phyloP scores from a whole-genome alignment of 2,888 invertebrate species.

The Sinelater perroti region DNA sequence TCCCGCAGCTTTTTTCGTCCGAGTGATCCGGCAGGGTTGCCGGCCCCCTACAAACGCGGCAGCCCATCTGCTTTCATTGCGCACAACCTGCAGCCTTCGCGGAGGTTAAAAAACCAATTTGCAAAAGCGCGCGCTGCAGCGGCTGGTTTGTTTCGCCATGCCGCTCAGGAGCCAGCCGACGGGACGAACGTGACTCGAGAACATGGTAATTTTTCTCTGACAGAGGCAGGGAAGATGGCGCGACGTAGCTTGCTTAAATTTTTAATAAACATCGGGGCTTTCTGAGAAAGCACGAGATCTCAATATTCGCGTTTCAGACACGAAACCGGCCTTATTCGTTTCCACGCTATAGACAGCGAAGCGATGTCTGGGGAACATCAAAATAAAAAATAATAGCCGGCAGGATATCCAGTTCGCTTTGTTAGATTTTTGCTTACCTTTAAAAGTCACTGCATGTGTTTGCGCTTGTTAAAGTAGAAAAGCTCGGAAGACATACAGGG shows the following conservation, averaged over 20 bases:
- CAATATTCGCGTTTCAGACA: background rate
- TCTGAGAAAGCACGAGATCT: background rate
- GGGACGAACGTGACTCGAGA: no score
- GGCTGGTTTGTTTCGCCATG: no score
- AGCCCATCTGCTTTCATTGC: no score
- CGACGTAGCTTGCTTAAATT: slow-evolving; percentile 11
- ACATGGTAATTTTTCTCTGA: slow-evolving; percentile 3
- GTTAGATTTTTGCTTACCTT: background rate
- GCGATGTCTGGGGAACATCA: no score
- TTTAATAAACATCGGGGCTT: slow-evolving; percentile 9
- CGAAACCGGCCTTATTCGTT: slow-evolving; percentile 2
- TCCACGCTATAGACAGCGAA: background rate
- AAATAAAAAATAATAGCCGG: background rate
- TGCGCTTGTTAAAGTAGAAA: slow-evolving; percentile 2
- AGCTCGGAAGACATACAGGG: background rate
- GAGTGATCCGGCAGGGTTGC: no score
- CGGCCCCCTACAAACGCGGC: no score
- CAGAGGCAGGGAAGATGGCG: slow-evolving; percentile 2
- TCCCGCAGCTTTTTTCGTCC: no score
- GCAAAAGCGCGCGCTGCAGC: no score
- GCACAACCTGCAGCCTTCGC: no score
- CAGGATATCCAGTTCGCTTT: background rate
- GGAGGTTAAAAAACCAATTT: no score
- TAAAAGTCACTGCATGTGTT: background rate
- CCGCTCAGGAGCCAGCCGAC: no score